phyloP scores from a whole-genome alignment of 2,888 invertebrate genomes.

The Proisotoma minuta region DNA sequence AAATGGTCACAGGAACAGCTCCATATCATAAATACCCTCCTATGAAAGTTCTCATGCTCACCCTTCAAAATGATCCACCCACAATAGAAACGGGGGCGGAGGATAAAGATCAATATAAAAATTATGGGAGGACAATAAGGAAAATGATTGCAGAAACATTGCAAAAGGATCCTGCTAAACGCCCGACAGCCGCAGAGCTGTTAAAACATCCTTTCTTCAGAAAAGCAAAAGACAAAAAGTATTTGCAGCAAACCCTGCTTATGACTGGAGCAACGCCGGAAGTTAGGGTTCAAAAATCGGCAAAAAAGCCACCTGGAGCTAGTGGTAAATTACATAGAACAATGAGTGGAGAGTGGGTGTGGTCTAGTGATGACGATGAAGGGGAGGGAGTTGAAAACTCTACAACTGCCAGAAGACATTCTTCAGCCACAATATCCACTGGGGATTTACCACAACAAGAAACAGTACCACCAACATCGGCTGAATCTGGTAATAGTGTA shows the following conservation, averaged over 20 bases:
- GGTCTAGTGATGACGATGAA: slow-evolving; percentile 82
- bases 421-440: slow-evolving; percentile 19
- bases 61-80: slow-evolving; percentile 96
- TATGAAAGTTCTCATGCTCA: slow-evolving; percentile 98
- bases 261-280: slow-evolving; percentile 83
- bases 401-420: slow-evolving; percentile 33
- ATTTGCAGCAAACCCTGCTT: slow-evolving; percentile 76
- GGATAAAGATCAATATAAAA: slow-evolving; percentile 96
- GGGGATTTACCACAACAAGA: slow-evolving; percentile 3
- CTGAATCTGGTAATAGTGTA: slow-evolving; percentile 5
- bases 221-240: slow-evolving; percentile 90
- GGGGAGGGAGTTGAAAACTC: slow-evolving; percentile 16
- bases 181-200: slow-evolving; percentile 89
- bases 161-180: slow-evolving; percentile 83
- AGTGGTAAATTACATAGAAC: slow-evolving; percentile 83
- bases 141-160: slow-evolving; percentile 83
- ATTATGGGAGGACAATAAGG: slow-evolving; percentile 93
- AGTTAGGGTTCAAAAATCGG: slow-evolving; percentile 80
- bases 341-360: slow-evolving; percentile 96
- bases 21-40: slow-evolving; percentile 99
- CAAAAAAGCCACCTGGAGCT: slow-evolving; percentile 78
- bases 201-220: slow-evolving; percentile 97
- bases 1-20: slow-evolving; percentile 96
- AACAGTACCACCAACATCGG: slow-evolving; percentile 1
- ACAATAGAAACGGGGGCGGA: slow-evolving; percentile 90